Evolutionary conservation across 2,797 vertebrate species (phyloP).

Genomic region (Lagorchestes hirsutus): DNA sequence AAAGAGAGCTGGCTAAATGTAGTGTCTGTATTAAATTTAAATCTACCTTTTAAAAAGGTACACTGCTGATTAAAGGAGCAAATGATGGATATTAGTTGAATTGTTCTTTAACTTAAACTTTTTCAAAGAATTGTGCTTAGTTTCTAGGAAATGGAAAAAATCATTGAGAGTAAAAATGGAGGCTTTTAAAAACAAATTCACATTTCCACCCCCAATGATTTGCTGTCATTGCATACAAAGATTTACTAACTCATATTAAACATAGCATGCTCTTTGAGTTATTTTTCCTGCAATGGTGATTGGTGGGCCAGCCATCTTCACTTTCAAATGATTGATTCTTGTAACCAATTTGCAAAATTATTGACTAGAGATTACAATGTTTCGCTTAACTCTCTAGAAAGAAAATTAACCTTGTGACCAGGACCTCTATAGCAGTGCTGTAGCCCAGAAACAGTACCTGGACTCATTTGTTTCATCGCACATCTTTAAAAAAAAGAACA

Average conservation of each 20-base stretch:
- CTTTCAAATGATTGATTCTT: constrained; percentile 59
- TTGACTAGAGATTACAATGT: background rate
- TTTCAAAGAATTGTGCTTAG: background rate
- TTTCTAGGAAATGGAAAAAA: constrained; percentile 62
- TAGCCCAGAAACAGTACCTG: background rate
- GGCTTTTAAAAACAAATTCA: constrained; percentile 60
- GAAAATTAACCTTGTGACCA: background rate
- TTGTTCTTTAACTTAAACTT: constrained; percentile 22
- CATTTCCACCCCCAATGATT: constrained; percentile 28
- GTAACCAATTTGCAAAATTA: constrained; percentile 45
- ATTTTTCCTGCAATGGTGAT: constrained; percentile 30
- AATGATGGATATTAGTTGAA: background rate
- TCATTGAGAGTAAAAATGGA: constrained; percentile 36
- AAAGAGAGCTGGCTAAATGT: constrained; percentile 12
- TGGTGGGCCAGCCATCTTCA: constrained; percentile 47
- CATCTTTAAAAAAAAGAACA: background rate
- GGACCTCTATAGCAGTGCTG: background rate
- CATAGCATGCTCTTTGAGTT: constrained; percentile 12
- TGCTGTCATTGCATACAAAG: constrained; percentile 45
- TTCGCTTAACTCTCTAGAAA: background rate
- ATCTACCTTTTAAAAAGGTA: background rate
- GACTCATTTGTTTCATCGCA: background rate
- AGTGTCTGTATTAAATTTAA: background rate
- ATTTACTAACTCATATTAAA: background rate
- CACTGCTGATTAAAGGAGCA: background rate